These are phyloP conservation scores for Subanguina moxae DNA, from an alignment of 1,140 invertebrate species.

Conservation along the genomic window DNA sequence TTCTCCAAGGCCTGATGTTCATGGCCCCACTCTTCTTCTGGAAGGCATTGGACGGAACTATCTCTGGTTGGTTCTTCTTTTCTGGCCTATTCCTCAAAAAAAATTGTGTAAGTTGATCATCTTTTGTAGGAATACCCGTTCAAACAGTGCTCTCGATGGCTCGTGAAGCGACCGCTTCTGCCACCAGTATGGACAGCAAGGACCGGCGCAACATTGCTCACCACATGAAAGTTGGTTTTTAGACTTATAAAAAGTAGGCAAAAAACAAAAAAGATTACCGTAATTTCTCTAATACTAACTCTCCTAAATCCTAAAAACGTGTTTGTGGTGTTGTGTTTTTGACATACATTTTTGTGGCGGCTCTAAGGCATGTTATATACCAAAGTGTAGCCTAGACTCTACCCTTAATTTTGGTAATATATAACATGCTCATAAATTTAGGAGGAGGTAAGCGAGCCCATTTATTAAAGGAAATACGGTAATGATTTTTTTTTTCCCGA, in stretches of 20 bases:
- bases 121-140: conserved; percentile 34
- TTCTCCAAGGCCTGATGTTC: conserved; percentile 32
- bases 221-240: conserved; percentile 15
- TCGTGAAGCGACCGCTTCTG: conserved; percentile 11
- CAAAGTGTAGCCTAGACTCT: too few species aligned
- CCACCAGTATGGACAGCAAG: neutral
- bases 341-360: too few species aligned
- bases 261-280: conserved; percentile 12
- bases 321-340: too few species aligned
- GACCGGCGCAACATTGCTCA: conserved; percentile 11
- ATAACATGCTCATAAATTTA: too few species aligned
- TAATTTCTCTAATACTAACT: too few species aligned
- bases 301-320: too few species aligned
- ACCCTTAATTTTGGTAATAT: too few species aligned
- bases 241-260: conserved; percentile 12
- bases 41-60: conserved; percentile 32
- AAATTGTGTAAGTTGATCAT: neutral
- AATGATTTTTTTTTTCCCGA: too few species aligned
- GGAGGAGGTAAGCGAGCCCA: too few species aligned
- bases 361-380: too few species aligned
- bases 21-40: conserved; percentile 33
- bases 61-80: neutral
- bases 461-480: too few species aligned
- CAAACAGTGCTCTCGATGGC: conserved; percentile 40
- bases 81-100: neutral